phyloP scores from a whole-genome alignment of 2,888 invertebrate genomes.

The Nasonia oneida region DNA sequence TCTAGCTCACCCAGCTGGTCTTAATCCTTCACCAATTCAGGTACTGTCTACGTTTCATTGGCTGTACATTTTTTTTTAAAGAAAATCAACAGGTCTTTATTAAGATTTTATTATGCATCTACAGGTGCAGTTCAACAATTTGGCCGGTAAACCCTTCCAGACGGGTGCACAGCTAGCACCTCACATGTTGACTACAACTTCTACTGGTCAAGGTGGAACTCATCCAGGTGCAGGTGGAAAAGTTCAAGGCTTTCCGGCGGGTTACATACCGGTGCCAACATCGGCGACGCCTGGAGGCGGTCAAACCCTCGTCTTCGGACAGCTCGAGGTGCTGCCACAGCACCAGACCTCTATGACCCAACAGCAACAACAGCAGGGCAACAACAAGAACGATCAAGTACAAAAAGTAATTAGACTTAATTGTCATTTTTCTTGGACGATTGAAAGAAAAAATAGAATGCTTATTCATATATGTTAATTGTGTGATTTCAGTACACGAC shows the following conservation, averaged over 20 bases:
- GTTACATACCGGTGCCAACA: constrained; percentile 89
- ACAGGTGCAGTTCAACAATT: constrained; percentile 74
- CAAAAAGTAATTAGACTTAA: constrained; percentile 71
- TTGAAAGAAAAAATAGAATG: background rate
- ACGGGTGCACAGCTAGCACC: constrained; percentile 87
- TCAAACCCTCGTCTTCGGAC: constrained; percentile 89
- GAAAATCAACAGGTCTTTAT: background rate
- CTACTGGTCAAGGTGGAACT: constrained; percentile 74
- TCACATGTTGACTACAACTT: constrained; percentile 86
- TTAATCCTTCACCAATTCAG: constrained; percentile 90
- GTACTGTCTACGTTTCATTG: constrained; percentile 63
- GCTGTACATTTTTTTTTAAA: background rate
- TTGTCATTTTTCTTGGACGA: background rate
- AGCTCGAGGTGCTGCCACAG: constrained; percentile 84
- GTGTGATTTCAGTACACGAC: constrained; percentile 75
- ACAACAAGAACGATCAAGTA: constrained; percentile 76
- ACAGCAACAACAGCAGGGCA: constrained; percentile 76
- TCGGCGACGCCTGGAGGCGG: constrained; percentile 84
- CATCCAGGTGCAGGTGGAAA: constrained; percentile 75
- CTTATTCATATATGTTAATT: background rate
- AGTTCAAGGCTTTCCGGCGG: constrained; percentile 82
- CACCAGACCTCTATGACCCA: constrained; percentile 73
- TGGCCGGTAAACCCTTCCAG: constrained; percentile 91
- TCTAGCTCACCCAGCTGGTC: constrained; percentile 86
- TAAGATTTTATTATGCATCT: background rate